Evolutionary conservation across 1,140 invertebrate species (phyloP).

Genomic region (Littorina saxatilis): DNA sequence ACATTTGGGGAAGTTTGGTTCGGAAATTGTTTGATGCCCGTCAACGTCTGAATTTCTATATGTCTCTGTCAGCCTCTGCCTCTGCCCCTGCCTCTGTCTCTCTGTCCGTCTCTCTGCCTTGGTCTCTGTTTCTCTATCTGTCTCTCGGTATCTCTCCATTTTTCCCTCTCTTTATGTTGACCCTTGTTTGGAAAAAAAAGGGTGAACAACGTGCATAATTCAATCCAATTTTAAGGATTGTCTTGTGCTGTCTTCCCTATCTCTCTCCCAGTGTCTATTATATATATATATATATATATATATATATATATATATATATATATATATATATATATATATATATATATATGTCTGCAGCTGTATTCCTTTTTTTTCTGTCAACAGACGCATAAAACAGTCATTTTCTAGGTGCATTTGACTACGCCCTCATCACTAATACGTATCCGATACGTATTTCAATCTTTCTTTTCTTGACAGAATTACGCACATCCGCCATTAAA

Average conservation of each 20-base stretch:
- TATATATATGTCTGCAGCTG: background rate
- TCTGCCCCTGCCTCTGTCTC: constrained; percentile 18
- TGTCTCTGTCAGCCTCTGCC: background rate
- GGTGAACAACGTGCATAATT: no score
- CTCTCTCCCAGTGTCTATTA: background rate
- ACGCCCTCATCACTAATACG: no score
- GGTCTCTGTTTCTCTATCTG: constrained; percentile 24
- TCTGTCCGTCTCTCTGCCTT: constrained; percentile 25
- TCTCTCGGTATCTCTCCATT: constrained; percentile 18
- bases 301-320: background rate
- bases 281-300: background rate
- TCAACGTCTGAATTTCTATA: background rate
- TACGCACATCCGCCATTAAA: no score
- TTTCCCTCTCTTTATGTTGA: background rate
- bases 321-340: background rate
- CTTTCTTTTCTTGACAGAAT: no score
- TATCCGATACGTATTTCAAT: no score
- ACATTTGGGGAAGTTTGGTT: no score
- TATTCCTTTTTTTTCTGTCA: no score
- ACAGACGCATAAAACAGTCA: no score
- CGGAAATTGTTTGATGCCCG: background rate
- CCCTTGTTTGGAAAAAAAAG: no score
- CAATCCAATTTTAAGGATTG: no score
- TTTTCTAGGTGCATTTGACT: no score
- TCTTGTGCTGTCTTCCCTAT: background rate